These are phyloP conservation scores for Xestia c-nigrum DNA, from an alignment of 2,888 invertebrate genomes.

Conservation along the genomic window DNA sequence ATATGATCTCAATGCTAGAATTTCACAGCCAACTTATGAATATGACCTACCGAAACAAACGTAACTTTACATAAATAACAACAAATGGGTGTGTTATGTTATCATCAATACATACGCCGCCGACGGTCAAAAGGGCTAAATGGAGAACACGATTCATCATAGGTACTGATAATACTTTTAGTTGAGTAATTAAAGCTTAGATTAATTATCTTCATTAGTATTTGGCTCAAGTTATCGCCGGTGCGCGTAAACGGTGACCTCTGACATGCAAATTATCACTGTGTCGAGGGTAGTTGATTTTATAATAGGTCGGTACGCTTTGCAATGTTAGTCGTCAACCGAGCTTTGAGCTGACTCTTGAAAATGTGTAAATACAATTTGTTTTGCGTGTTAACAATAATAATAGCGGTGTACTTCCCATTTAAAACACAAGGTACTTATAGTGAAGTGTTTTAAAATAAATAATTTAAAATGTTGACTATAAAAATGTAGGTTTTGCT, in stretches of 20 bases:
- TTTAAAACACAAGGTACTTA: conserved; percentile 53
- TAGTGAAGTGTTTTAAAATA: not conserved
- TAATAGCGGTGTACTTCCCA: conserved; percentile 41
- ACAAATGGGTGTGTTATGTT: conserved; percentile 7
- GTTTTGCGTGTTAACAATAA: conserved; percentile 36
- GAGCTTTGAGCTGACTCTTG: conserved; percentile 33
- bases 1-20: not conserved
- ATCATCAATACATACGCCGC: conserved; percentile 19
- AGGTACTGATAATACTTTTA: conserved; percentile 44
- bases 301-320: conserved; percentile 20
- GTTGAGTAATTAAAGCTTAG: conserved; percentile 39
- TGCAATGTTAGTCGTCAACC: conserved; percentile 28
- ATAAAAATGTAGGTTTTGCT: not conserved
- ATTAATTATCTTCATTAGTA: conserved; percentile 42
- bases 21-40: conserved; percentile 7
- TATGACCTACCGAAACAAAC: conserved; percentile 9
- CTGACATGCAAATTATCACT: conserved; percentile 63
- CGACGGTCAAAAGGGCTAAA: conserved; percentile 17
- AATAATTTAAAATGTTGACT: not conserved
- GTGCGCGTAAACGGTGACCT: conserved; percentile 46
- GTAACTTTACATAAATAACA: not conserved
- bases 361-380: conserved; percentile 66
- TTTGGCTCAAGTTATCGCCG: conserved; percentile 51
- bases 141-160: conserved; percentile 6
- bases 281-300: conserved; percentile 71